phyloP scores from a whole-genome alignment of 2,797 vertebrate genomes.

The Tachyglossus aculeatus region DNA sequence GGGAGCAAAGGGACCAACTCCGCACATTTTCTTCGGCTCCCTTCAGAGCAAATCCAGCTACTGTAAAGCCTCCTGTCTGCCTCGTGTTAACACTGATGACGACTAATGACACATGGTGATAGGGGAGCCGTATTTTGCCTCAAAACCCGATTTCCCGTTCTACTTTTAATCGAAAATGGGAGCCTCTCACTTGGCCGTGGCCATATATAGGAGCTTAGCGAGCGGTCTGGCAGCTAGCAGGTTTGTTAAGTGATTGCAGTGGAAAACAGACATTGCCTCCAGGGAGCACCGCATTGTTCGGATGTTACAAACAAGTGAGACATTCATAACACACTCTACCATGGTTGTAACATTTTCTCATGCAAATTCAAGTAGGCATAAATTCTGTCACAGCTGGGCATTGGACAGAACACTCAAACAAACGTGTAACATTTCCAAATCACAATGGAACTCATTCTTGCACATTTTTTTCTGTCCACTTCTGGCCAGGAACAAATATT shows the following conservation, averaged over 20 bases:
- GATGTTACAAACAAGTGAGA: constrained; percentile 64
- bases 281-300: constrained; percentile 63
- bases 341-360: constrained; percentile 35
- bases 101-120: constrained; percentile 7
- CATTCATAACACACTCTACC: constrained; percentile 57
- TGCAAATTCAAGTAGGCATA: constrained; percentile 42
- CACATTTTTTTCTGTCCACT: background rate
- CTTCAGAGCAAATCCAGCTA: background rate
- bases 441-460: constrained; percentile 13
- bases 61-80: background rate
- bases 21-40: background rate
- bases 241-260: constrained; percentile 50
- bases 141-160: constrained; percentile 18
- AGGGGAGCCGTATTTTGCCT: background rate
- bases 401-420: background rate
- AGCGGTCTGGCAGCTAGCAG: constrained; percentile 46
- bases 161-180: constrained; percentile 38
- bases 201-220: constrained; percentile 25
- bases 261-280: constrained; percentile 66
- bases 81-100: background rate
- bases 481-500: background rate
- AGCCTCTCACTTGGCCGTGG: constrained; percentile 47
- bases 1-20: background rate
- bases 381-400: constrained; percentile 21
- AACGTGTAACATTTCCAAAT: constrained; percentile 26